A percentile compares a stretch with the other conserved stretches of the same genome.
These are phyloP conservation scores for Rallus crepitans DNA, from an alignment of 2,797 vertebrate genomes.

Conservation along the genomic window DNA sequence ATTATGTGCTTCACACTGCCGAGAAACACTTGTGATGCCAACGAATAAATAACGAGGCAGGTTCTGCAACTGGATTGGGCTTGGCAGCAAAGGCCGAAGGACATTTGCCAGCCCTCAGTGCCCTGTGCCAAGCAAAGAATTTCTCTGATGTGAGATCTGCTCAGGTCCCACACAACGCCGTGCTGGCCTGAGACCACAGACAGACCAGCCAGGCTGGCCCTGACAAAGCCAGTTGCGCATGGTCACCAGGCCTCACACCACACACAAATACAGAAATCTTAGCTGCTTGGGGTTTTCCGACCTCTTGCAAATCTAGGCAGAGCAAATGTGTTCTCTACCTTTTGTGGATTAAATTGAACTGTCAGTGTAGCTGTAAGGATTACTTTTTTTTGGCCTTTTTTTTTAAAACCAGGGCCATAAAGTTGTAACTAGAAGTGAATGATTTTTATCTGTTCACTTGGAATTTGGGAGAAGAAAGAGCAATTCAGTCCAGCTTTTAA, in stretches of 20 bases:
- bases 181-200: not conserved
- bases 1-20: not conserved
- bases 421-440: not conserved
- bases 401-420: not conserved
- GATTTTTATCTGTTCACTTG: not conserved
- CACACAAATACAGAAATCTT: not conserved
- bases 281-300: not conserved
- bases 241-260: not conserved
- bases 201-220: not conserved
- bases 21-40: not conserved
- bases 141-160: not conserved
- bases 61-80: not conserved
- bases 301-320: not conserved
- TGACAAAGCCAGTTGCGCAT: not conserved
- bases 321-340: fast-evolving
- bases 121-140: not conserved
- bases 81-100: not conserved
- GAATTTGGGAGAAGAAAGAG: not conserved
- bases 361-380: not conserved
- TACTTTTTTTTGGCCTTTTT: no score
- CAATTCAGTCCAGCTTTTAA: not conserved
- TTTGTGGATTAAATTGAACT: not conserved
- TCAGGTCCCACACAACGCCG: not conserved
- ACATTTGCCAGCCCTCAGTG: not conserved
- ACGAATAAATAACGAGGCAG: not conserved